These are phyloP conservation scores for Polietes domitor DNA, from an alignment of 2,888 invertebrate genomes.

Conservation along the genomic window DNA sequence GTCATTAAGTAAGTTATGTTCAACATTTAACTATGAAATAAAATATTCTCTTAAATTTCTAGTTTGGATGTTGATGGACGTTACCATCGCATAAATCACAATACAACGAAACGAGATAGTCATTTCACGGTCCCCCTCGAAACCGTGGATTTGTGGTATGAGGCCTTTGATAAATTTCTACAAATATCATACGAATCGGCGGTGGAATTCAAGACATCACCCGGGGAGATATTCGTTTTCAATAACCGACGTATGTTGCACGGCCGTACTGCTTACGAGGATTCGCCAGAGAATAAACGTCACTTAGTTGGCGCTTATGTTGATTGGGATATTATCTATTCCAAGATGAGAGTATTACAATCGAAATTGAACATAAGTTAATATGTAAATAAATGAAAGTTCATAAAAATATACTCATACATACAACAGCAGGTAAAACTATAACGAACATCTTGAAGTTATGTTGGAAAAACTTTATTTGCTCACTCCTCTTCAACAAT, in stretches of 20 bases:
- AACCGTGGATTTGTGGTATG: conserved; percentile 85
- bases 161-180: conserved; percentile 85
- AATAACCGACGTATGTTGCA: conserved; percentile 88
- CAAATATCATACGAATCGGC: conserved; percentile 84
- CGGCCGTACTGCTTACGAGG: conserved; percentile 85
- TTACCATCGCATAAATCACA: conserved; percentile 85
- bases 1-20: conserved; percentile 83
- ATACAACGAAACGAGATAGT: conserved; percentile 87
- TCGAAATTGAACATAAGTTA: neutral
- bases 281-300: conserved; percentile 82
- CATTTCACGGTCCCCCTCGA: conserved; percentile 84
- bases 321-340: conserved; percentile 90
- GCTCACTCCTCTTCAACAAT: too few species aligned
- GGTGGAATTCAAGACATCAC: conserved; percentile 84
- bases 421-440: too few species aligned
- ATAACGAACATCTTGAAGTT: too few species aligned
- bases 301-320: conserved; percentile 87
- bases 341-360: conserved; percentile 79
- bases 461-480: too few species aligned
- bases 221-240: conserved; percentile 87
- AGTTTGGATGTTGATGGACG: conserved; percentile 81
- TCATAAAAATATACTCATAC: too few species aligned
- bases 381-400: too few species aligned
- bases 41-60: conserved; percentile 24
- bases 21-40: neutral